Base-by-base conservation (phyloP, 2,888 invertebrate genomes). In the Poecilobothrus nobilitatus region DNA sequence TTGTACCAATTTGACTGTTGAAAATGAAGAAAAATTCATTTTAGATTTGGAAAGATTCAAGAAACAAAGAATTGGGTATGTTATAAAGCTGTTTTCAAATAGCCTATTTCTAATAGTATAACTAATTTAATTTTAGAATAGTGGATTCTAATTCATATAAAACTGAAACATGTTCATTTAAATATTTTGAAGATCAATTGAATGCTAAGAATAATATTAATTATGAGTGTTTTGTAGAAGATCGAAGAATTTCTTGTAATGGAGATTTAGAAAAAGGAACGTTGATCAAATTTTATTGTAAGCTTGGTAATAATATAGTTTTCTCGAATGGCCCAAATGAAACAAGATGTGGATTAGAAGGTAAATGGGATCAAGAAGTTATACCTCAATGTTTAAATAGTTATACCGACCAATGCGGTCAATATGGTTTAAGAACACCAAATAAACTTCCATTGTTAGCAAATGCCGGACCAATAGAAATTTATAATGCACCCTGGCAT, bases 351-450 rank as follows among this genome's bases (percentile, higher is more conserved):
- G 70, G 70, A 8, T 64, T 27, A 0, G 64, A 73, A 69, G 78
- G 77, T 2, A 69, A 72, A 61, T 80, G 80, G 80, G 69, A 72
- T 20, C 69, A 70, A 21, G 10, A 65, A 2, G 73, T 76, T 44
- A 73, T 71, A 5, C 70, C 68, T 6, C 37, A 37, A 37, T 80
- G 79, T 69, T 15, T 76, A 75, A 4, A 69, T 74, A 3, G 68
- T 68, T 15, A 76, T 75, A n/a, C n/a, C n/a, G 3, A 69, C 74
- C n/a, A n/a, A 3, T 80, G 79, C 66, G 79, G 78, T 2, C 65
- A 72, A 21, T 12, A 10, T 37, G 37, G 12, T 37, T 5, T 37
- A 5, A 71, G 68, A 66, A 7, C 70, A n/a, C 8, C 66, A 10
- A 15, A 15, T 10, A 37, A 10, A 10, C 69, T 67, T 15, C 44